Evolutionary conservation across 2,888 invertebrate genomes (phyloP), one percentile per base, ranked within the genome.

Genomic region (Argyresthia albistria): DNA sequence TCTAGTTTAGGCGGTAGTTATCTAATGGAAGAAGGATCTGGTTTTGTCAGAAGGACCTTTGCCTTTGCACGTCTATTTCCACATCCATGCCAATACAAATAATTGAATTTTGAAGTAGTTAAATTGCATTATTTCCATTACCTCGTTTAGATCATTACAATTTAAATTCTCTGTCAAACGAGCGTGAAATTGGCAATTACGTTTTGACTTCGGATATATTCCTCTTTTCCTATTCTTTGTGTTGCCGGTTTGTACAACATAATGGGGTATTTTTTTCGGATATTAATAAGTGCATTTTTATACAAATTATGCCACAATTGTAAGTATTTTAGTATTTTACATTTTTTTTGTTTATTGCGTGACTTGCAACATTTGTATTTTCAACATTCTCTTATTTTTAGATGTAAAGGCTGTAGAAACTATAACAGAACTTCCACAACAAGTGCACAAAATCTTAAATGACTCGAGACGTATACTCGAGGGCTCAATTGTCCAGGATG

Each of bases 391-490:
- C n/a, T 43, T 43, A 2, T 42, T 10, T 25, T 25, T 8, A 43
- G 43, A 43, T 43, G 14, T 43, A 10, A 8, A n/a, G 3, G 12
- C 43, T 43, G 14, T 43, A 4, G 75, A 78, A 57, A 67, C 73
- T 36, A 73, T 69, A 0, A 80, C 81, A 8, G 58, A 66, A 15
- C 49, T 80, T 25, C 81, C 81, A 4, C 57, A 65, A 52, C 59
- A 69, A 46, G 67, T 79, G 0, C 62, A 57, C 37, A 64, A 63
- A 43, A 57, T 74, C 46, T 53, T 80, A 16, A 78, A 80, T 55
- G 69, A 73, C 0, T 68, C 78, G 0, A 59, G 82, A 62, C 69
- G 83, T 61, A 80, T 83, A 15, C 75, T 83, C 50, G 68, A 75
- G 55, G 82, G 83, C 0, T 60, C 62, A 1, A 73, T 74, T 61